Percentiles rank a stretch among this genome's conserved stretches.
phyloP scores from a whole-genome alignment of 2,888 invertebrate genomes.

The Nasonovia ribisnigri region DNA sequence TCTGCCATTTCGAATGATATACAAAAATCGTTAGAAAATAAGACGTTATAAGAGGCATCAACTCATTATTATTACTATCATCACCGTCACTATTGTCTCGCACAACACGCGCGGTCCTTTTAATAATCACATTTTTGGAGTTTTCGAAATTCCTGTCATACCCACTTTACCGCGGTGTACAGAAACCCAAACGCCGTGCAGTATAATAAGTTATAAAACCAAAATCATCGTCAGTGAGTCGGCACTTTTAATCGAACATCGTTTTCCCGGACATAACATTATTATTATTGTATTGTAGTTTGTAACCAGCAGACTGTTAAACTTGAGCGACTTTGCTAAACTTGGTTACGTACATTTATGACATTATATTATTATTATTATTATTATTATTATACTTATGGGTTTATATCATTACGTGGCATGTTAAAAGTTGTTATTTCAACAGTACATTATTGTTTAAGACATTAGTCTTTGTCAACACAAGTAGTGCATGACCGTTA shows the following conservation, averaged over 20 bases:
- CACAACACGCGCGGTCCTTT: background rate
- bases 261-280: background rate
- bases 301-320: slow-evolving; percentile 19
- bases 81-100: background rate
- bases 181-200: slow-evolving; percentile 10
- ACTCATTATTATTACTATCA: background rate
- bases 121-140: slow-evolving; percentile 5
- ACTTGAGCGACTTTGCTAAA: slow-evolving; percentile 12
- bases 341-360: background rate
- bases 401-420: background rate
- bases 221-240: slow-evolving; percentile 29
- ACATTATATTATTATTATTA: background rate
- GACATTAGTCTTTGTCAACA: slow-evolving; percentile 32
- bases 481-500: slow-evolving; percentile 16
- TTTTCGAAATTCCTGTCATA: slow-evolving; percentile 21
- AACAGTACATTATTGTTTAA: background rate
- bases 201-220: background rate
- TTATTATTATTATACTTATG: background rate
- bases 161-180: background rate
- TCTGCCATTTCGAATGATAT: background rate
- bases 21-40: background rate
- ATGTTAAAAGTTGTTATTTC: slow-evolving; percentile 33
- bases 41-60: background rate
- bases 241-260: slow-evolving; percentile 10
- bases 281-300: background rate